Evolutionary conservation across 2,888 invertebrate genomes (phyloP).

Genomic region (Allophyes oxyacanthae): DNA sequence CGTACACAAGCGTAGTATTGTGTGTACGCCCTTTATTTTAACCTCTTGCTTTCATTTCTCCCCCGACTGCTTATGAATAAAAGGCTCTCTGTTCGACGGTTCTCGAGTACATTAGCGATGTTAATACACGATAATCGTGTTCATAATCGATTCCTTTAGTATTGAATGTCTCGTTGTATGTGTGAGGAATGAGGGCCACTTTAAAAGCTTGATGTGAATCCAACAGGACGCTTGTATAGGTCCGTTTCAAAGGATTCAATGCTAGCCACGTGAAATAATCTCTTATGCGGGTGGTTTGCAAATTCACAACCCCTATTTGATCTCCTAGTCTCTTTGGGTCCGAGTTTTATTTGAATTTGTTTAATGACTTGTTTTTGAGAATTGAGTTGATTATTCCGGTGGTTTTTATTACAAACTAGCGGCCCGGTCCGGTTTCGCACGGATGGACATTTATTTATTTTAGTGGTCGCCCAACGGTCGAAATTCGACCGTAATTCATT

Average conservation of each 20-base stretch:
- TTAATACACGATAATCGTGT: conserved; percentile 80
- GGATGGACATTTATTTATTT: too few species aligned
- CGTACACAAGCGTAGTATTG: conserved; percentile 37
- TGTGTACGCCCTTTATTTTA: conserved; percentile 69
- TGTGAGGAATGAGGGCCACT: conserved; percentile 51
- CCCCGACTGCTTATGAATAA: conserved; percentile 72
- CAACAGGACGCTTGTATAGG: conserved; percentile 54
- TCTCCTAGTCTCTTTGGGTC: conserved; percentile 32
- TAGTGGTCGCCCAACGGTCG: too few species aligned
- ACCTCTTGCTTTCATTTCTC: conserved; percentile 69
- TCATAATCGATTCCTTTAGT: conserved; percentile 76
- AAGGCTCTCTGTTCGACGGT: conserved; percentile 71
- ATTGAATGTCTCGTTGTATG: conserved; percentile 65
- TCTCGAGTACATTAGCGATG: conserved; percentile 81
- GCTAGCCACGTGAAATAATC: conserved; percentile 58
- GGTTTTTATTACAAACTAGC: too few species aligned
- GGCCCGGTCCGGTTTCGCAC: too few species aligned
- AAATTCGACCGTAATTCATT: too few species aligned
- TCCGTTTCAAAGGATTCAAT: conserved; percentile 56
- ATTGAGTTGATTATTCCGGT: not conserved
- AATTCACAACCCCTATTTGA: conserved; percentile 51
- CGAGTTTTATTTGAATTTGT: conserved; percentile 45
- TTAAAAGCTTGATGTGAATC: conserved; percentile 51
- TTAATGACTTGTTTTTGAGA: conserved; percentile 30
- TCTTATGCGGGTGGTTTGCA: conserved; percentile 55